Conservation (phyloP, 2,888 invertebrate species). For the Selenia dentaria region DNA sequence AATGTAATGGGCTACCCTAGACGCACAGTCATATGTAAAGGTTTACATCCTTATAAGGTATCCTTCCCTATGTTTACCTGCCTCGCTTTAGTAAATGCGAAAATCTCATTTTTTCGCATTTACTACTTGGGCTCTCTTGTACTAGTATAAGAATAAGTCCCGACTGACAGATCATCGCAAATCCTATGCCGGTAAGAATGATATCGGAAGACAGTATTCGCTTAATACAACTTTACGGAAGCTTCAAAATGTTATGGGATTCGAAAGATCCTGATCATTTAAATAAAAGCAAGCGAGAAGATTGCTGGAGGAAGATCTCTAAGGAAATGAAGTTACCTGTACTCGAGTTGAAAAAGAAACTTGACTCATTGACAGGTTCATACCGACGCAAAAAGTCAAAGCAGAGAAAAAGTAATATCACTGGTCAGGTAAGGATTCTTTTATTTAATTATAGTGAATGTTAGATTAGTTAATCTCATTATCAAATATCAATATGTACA, state of each 20-base stretch:
- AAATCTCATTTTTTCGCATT: too few relatives aligned
- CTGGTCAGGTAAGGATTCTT: slow-evolving; percentile 6
- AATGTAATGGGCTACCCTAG: too few relatives aligned
- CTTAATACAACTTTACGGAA: slow-evolving; percentile 12
- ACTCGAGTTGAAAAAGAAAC: slow-evolving; percentile 21
- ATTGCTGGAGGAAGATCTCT: slow-evolving; percentile 20
- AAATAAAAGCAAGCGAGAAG: slow-evolving; percentile 7
- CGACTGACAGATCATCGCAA: too few relatives aligned
- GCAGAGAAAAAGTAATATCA: slow-evolving; percentile 11
- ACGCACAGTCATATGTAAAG: too few relatives aligned
- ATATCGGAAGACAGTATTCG: slow-evolving; percentile 2
- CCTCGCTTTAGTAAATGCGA: too few relatives aligned
- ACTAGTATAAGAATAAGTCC: too few relatives aligned
- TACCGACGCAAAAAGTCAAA: slow-evolving; percentile 24
- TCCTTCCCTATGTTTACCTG: too few relatives aligned
- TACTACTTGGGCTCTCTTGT: too few relatives aligned
- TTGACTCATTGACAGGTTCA: slow-evolving; percentile 20
- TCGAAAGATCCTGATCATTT: slow-evolving; percentile 11
- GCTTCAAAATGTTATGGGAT: slow-evolving; percentile 9
- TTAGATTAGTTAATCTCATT: slow-evolving; percentile 14
- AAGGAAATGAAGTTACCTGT: slow-evolving; percentile 21
- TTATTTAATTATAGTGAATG: slow-evolving; percentile 10
- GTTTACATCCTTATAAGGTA: too few relatives aligned
- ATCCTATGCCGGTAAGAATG: too few relatives aligned
- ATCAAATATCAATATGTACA: slow-evolving; percentile 4